These are phyloP conservation scores for Eutrigla gurnardus DNA, from an alignment of 2,797 vertebrate genomes.

Conservation along the genomic window DNA sequence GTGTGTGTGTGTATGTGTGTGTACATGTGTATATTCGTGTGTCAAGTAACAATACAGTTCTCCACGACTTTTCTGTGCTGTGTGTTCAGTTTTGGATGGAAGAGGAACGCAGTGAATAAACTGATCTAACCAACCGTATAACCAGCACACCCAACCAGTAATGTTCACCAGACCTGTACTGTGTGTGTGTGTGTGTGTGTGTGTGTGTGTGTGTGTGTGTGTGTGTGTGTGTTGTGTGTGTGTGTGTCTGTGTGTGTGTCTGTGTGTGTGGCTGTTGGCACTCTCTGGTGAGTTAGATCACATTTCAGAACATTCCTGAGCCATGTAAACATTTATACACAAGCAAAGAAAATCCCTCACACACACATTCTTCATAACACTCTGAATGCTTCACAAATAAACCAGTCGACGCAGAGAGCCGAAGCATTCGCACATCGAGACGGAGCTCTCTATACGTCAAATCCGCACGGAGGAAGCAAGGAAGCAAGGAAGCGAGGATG, in stretches of 20 bases:
- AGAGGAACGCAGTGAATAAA: slow-evolving; percentile 58
- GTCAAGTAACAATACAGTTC: slow-evolving; percentile 26
- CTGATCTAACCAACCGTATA: slow-evolving; percentile 51
- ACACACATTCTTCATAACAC: slow-evolving; percentile 41
- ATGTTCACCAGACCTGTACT: slow-evolving; percentile 34
- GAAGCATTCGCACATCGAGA: slow-evolving; percentile 30
- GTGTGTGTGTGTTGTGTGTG: slow-evolving; percentile 19
- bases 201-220: slow-evolving; percentile 17
- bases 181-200: slow-evolving; percentile 22
- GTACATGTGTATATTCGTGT: neutral
- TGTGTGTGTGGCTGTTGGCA: slow-evolving; percentile 61
- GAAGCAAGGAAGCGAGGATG: slow-evolving; percentile 13
- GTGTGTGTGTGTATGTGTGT: slow-evolving; percentile 31
- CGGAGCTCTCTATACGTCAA: slow-evolving; percentile 6
- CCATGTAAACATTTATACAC: slow-evolving; percentile 74
- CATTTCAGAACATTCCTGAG: slow-evolving; percentile 75
- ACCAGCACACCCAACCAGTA: slow-evolving; percentile 41
- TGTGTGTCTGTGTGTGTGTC: slow-evolving; percentile 22
- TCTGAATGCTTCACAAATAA: slow-evolving; percentile 49
- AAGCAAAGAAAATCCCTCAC: slow-evolving; percentile 61
- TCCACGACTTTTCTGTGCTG: slow-evolving; percentile 21
- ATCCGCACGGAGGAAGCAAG: slow-evolving; percentile 1
- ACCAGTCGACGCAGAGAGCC: slow-evolving; percentile 27
- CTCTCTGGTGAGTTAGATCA: slow-evolving; percentile 59
- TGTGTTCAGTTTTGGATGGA: slow-evolving; percentile 39